Base-by-base conservation (phyloP, 2,888 invertebrate species). In the Pachydiplax longipennis region DNA sequence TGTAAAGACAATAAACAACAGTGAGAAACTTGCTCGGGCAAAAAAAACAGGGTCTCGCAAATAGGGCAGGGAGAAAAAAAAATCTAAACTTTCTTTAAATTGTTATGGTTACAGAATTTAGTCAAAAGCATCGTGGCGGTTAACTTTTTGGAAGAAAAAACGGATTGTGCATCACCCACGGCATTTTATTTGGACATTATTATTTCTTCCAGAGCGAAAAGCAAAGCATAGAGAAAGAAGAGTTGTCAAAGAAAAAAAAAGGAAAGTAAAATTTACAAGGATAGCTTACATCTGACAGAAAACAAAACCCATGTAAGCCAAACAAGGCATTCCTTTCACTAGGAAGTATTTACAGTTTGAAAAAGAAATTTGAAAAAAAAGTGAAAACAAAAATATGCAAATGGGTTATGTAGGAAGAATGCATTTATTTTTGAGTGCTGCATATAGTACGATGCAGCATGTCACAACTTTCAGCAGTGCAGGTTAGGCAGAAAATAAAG, bases 341-440 rank as follows among this genome's bases (percentile, higher is more conserved):
- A 92, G 92, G 92, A 92, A 92, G 91, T 92, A 92, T 93, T 92
- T 92, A 92, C 92, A 73, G 35, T 44, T 37, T 37, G 61, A 81
- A 87, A 87, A 44, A 73, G 35, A 58, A 53, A 15, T 40, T 81
- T 94, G 94, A 94, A 94, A 93, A 94, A 93, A 94, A 94, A 83
- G 25, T 25, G 31, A 87, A 87, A 81, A 25, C 87, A 65, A 87
- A 53, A 53, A 53, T 53, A 58, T 37, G 87, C 87, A 37, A 37
- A 22, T 12, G 35, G 87, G 87, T 87, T 87, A 87, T 65, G 53
- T 48, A 31, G 61, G 61, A 61, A 87, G n/a, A 37, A 61, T 53
- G 40, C 37, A 12, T 87, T 87, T 87, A n/a, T 61, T 37, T 58
- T 58, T 18, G 58, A 65, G 61, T 53, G 87, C 87, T 37, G 87